A percentile compares a stretch with the other conserved stretches of the same genome.
phyloP scores from a whole-genome alignment of 2,113 vertebrate species.

The Thinocorus orbignyianus region DNA sequence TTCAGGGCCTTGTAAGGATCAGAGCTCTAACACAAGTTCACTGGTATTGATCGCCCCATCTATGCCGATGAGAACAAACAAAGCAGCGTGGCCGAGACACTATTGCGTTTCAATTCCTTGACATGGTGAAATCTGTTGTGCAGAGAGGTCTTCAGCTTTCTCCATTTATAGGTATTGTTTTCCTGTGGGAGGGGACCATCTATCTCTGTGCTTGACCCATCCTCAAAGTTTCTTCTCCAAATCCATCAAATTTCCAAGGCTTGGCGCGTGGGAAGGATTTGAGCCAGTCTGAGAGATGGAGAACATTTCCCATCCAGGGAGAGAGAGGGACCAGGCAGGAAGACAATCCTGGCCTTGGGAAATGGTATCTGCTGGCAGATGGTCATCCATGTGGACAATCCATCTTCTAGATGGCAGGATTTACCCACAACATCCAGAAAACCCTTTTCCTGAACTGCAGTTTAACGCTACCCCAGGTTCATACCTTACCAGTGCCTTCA shows the following conservation, averaged over 20 bases:
- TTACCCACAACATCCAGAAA: not conserved
- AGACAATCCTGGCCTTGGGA: not conserved
- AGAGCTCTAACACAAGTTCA: not conserved
- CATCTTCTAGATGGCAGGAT: not conserved
- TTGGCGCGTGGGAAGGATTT: not conserved
- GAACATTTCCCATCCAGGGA: not conserved
- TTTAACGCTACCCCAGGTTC: not conserved
- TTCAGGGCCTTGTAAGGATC: not conserved
- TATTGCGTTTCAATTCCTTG: not conserved
- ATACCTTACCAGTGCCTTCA: not conserved
- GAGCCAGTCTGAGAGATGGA: not conserved
- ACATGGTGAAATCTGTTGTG: not conserved
- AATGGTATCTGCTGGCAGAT: not conserved
- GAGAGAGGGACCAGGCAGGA: not conserved
- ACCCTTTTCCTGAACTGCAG: not conserved
- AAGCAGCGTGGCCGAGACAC: not conserved
- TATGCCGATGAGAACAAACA: not conserved
- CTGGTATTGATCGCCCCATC: not conserved
- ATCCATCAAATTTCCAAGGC: not conserved
- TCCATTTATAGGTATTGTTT: not conserved
- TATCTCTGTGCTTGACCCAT: not conserved
- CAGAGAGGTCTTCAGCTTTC: rapidly evolving
- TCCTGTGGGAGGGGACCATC: not conserved
- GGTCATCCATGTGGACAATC: not conserved
- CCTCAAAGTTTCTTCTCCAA: not conserved